These are phyloP conservation scores for Mesocricetus auratus DNA, from an alignment of 2,113 vertebrate genomes.

Conservation along the genomic window DNA sequence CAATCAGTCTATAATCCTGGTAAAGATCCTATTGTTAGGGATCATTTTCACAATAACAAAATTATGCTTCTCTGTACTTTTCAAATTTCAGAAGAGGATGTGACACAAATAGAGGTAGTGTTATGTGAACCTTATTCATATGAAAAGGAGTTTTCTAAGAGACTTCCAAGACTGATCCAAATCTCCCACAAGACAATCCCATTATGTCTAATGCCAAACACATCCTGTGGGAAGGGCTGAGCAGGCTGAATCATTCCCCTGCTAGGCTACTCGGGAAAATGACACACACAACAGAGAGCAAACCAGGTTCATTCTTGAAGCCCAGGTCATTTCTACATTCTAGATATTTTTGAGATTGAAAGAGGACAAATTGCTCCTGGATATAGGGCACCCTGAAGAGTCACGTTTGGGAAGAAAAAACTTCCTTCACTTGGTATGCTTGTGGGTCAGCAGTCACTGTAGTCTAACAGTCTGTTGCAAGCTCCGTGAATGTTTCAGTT, in stretches of 20 bases:
- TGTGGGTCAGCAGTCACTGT: conserved; percentile 84
- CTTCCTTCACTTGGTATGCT: conserved; percentile 78
- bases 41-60: not conserved
- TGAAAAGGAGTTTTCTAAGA: not conserved
- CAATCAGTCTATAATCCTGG: not conserved
- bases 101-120: not conserved
- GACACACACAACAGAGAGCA: conserved; percentile 60
- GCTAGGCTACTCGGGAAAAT: conserved; percentile 4
- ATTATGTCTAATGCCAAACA: not conserved
- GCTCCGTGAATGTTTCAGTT: conserved; percentile 99
- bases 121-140: not conserved
- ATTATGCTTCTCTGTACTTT: not conserved
- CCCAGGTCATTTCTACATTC: not conserved
- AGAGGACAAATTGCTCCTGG: not conserved
- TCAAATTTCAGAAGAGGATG: conserved; percentile 31
- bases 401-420: conserved; percentile 56
- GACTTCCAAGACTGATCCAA: not conserved
- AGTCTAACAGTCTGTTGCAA: conserved; percentile 93
- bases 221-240: not conserved
- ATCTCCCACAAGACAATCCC: not conserved
- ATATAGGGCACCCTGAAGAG: not conserved
- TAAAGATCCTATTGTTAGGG: not conserved
- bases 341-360: not conserved
- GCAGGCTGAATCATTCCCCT: not conserved
- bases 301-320: conserved; percentile 51